phyloP scores from a whole-genome alignment of 2,888 invertebrate species.

The Antheraea yamamai region DNA sequence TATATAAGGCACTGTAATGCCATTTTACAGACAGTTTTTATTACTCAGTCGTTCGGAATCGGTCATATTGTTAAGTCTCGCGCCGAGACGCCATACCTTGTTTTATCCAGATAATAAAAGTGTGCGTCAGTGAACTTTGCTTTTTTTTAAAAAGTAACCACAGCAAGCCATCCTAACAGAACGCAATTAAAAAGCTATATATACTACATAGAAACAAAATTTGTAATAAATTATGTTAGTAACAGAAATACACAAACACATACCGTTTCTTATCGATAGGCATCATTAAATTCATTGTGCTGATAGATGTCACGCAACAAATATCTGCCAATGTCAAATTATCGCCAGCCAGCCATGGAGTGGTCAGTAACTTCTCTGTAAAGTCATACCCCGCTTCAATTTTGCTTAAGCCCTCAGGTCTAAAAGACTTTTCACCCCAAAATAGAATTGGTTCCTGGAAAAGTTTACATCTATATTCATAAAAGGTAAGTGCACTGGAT shows the following conservation, averaged over 20 bases:
- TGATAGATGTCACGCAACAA: slow-evolving; percentile 77
- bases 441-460: slow-evolving; percentile 52
- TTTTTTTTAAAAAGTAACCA: too few species aligned
- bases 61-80: too few species aligned
- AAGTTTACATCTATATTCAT: background rate
- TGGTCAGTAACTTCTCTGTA: slow-evolving; percentile 77
- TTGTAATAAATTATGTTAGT: background rate
- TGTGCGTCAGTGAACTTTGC: too few species aligned
- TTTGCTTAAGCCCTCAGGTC: slow-evolving; percentile 45
- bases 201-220: background rate
- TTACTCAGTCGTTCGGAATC: too few species aligned
- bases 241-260: slow-evolving; percentile 30
- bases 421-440: slow-evolving; percentile 39
- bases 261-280: slow-evolving; percentile 54
- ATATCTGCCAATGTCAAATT: slow-evolving; percentile 84
- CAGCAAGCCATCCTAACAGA: too few species aligned
- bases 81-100: too few species aligned
- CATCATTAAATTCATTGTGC: slow-evolving; percentile 59
- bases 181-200: background rate
- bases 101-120: too few species aligned
- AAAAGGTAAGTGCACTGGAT: background rate
- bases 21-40: too few species aligned
- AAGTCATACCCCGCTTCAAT: slow-evolving; percentile 48
- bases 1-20: too few species aligned
- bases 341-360: slow-evolving; percentile 81